Evolutionary conservation across 2,797 vertebrate species (phyloP).

Genomic region (Micromesistius poutassou): DNA sequence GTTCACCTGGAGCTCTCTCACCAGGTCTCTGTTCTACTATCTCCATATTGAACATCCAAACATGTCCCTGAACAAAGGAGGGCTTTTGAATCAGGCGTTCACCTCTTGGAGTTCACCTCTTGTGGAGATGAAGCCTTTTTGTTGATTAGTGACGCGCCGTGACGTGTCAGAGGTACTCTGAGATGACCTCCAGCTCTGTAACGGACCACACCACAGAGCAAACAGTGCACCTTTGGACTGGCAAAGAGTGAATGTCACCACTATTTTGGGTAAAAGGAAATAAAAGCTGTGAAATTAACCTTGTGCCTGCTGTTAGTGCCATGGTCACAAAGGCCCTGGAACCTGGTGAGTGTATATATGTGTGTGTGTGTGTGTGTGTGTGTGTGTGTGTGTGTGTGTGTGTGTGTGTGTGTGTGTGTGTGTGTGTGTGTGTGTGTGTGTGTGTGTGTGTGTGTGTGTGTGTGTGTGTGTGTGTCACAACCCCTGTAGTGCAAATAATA

Average conservation of each 20-base stretch:
- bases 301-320: conserved; percentile 38
- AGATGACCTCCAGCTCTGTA: background rate
- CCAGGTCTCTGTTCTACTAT: background rate
- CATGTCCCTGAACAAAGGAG: background rate
- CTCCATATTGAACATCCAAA: background rate
- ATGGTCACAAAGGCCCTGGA: conserved; percentile 23
- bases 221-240: background rate
- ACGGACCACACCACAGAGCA: background rate
- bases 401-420: conserved; percentile 10
- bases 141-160: background rate
- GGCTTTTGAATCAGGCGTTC: background rate
- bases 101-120: background rate
- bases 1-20: background rate
- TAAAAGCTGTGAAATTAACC: conserved; percentile 59
- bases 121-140: background rate
- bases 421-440: background rate
- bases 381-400: conserved; percentile 11
- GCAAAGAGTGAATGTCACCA: background rate
- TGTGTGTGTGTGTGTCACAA: too few species aligned
- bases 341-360: conserved; percentile 5
- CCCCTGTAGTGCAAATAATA: too few species aligned
- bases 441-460: conserved; percentile 1
- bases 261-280: conserved; percentile 12
- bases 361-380: conserved; percentile 8
- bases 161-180: background rate